Evolutionary conservation across 2,113 vertebrate species (phyloP), one percentile per base, ranked within the genome.

Genomic region (Noturus placidus): DNA sequence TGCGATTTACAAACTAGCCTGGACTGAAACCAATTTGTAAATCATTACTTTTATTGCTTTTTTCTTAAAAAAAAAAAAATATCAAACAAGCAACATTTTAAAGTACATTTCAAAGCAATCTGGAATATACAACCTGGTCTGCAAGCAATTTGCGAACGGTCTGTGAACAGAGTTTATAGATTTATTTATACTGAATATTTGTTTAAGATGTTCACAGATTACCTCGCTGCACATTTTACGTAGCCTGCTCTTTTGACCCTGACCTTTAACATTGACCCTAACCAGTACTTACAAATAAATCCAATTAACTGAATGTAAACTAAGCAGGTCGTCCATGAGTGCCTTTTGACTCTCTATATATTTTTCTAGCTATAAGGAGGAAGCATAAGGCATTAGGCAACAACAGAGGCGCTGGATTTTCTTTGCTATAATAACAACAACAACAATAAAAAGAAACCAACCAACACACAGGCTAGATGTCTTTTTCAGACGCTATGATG

Each of bases 191-290:
- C 52, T 52, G 52, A 27, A 54, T 74, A 85, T 85, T 72, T 85
- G 17, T 59, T 57, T 63, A 27, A 85, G 83, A 85, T 85, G 33
- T 42, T 74, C 83, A 42, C 83, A 74, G 83, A 74, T 85, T 59
- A 74, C 67, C 54, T 76, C 10, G 22, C 38, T 69, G 38, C 42
- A 63, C n/a, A 56, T 56, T 81, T 81, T 81, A 38, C 54, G 25
- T 4, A 35, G 63, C 50, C 38, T 88, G 82, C 50, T 84, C 83
- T 74, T 59, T 86, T 84, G 88, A 91, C 87, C 88, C 86, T 90
- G 83, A 90, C 89, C 87, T 91, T 84, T 89, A 86, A 84, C 89
- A 86, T 69, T 87, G 78, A 91, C 86, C 84, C 52, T 67, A 76
- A 88, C 85, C 90, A 81, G 5, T 46, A 76, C 52, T 69, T 69